phyloP scores from a whole-genome alignment of 2,113 vertebrate genomes.

The Neotoma lepida region DNA sequence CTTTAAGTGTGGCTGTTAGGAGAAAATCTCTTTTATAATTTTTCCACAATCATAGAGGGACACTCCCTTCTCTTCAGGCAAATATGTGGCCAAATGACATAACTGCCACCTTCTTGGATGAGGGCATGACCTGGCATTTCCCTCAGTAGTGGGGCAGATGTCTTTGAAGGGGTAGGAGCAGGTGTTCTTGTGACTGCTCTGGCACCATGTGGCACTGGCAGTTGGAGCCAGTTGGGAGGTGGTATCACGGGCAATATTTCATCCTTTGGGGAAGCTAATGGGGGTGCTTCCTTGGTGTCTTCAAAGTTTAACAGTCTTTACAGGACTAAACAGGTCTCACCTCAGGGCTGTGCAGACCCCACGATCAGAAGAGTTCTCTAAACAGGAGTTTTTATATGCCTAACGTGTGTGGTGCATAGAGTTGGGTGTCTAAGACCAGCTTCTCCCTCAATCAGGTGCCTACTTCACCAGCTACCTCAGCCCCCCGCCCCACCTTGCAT shows the following conservation, averaged over 20 bases:
- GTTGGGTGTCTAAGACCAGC: neutral
- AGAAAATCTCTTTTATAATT: neutral
- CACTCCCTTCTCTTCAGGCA: neutral
- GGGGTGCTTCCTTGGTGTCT: neutral
- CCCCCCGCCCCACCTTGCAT: neutral
- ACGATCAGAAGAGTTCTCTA: neutral
- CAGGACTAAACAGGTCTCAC: neutral
- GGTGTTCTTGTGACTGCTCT: neutral
- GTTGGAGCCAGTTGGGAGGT: neutral
- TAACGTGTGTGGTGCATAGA: neutral
- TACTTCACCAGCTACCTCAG: neutral
- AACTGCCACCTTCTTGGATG: neutral
- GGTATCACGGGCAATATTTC: neutral
- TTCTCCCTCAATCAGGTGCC: neutral
- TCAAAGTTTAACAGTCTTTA: neutral
- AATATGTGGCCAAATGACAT: neutral
- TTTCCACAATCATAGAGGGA: neutral
- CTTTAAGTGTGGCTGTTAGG: neutral
- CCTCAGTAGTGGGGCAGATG: neutral
- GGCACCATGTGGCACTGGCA: too few species aligned
- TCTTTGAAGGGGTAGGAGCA: neutral
- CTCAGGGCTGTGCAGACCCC: neutral
- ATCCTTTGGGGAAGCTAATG: neutral
- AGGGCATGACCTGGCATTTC: neutral
- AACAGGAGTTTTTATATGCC: neutral